A percentile compares a stretch with the other conserved stretches of the same genome.
These are phyloP conservation scores for Podotricha telesiphe DNA, from an alignment of 2,888 invertebrate genomes.

Conservation along the genomic window DNA sequence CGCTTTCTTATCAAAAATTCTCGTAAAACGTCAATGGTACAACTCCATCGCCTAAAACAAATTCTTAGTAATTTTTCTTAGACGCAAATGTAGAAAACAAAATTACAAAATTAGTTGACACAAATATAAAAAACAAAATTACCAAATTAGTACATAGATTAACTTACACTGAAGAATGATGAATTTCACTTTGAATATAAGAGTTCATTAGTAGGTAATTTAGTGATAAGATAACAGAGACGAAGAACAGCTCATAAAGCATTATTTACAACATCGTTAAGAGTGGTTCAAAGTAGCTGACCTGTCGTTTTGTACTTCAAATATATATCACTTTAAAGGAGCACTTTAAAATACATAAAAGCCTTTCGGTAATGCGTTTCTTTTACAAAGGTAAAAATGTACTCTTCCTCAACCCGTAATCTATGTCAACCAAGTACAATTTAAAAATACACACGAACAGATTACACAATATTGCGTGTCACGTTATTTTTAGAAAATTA, in stretches of 20 bases:
- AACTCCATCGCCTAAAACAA: too few relatives aligned
- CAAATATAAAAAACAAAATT: too few relatives aligned
- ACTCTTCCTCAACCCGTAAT: not conserved
- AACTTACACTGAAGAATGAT: not conserved
- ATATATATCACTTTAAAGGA: too few relatives aligned
- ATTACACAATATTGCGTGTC: too few relatives aligned
- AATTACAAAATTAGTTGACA: not conserved
- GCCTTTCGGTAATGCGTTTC: not conserved
- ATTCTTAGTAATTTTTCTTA: too few relatives aligned
- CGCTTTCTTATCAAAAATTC: too few relatives aligned
- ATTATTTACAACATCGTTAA: not conserved
- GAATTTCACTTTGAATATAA: not conserved
- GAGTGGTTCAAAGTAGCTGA: not conserved
- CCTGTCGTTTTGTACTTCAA: not conserved
- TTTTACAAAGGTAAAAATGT: not conserved
- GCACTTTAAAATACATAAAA: not conserved
- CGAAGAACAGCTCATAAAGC: not conserved
- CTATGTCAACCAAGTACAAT: too few relatives aligned
- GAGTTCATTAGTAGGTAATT: constrained; percentile 10
- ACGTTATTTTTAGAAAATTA: too few relatives aligned
- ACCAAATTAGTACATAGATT: not conserved
- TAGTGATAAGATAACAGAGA: constrained; percentile 9
- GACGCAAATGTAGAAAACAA: too few relatives aligned
- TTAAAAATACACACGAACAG: too few relatives aligned
- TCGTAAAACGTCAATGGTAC: too few relatives aligned